Percentiles rank a stretch among this genome's conserved stretches.
These are phyloP conservation scores for Drosophila ezoana DNA, from an alignment of 2,888 invertebrate genomes.

Conservation along the genomic window DNA sequence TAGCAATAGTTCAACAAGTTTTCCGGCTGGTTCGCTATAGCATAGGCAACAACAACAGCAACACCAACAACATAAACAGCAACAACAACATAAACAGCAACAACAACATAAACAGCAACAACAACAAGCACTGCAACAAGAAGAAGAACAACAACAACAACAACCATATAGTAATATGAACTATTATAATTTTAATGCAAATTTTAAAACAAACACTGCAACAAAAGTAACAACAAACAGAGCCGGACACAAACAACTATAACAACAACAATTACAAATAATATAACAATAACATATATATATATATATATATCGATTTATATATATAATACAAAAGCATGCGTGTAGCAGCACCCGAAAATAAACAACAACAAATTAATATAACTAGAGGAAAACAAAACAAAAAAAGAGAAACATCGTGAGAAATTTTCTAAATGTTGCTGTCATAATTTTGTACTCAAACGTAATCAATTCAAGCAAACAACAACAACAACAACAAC, in stretches of 20 bases:
- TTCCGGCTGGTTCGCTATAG: conserved; percentile 92
- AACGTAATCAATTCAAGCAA: conserved; percentile 41
- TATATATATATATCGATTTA: conserved; percentile 4
- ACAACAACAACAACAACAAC: conserved; percentile 15
- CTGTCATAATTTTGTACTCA: conserved; percentile 53
- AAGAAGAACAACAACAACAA: conserved; percentile 38
- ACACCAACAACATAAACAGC: conserved; percentile 27
- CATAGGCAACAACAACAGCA: conserved; percentile 79
- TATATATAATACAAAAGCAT: conserved; percentile 15
- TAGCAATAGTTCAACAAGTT: conserved; percentile 97
- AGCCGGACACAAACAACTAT: conserved; percentile 67
- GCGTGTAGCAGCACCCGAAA: conserved; percentile 38
- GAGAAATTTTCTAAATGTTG: conserved; percentile 59
- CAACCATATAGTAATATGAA: conserved; percentile 67
- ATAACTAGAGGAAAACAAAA: conserved; percentile 26
- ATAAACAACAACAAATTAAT: conserved; percentile 26
- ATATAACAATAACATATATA: conserved; percentile 24
- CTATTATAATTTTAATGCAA: conserved; percentile 81
- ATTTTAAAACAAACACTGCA: conserved; percentile 73
- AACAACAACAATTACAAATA: conserved; percentile 56
- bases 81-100: conserved; percentile 38
- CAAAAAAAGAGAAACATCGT: conserved; percentile 9
- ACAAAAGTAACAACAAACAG: conserved; percentile 48
- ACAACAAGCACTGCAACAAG: conserved; percentile 34
- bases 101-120: conserved; percentile 34